These are phyloP conservation scores for Trichacis sp. DNA, from an alignment of 2,888 invertebrate species.

Conservation along the genomic window DNA sequence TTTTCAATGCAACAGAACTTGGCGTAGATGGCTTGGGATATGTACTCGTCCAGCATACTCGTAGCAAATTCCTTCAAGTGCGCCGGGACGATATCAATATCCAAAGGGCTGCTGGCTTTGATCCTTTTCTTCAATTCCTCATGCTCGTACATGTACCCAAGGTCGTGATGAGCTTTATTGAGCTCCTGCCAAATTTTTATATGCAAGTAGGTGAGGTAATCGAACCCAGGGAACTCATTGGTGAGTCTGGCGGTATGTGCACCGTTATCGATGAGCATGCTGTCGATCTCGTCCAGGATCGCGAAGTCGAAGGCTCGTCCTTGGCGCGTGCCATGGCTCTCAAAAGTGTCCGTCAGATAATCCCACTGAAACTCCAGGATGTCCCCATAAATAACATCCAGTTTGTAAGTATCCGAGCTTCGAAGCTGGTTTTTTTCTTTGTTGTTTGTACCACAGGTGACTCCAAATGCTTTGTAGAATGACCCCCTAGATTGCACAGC, in stretches of 20 bases:
- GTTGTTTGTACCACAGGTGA: neutral
- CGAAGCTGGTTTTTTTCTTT: too few species aligned
- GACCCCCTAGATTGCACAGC: neutral
- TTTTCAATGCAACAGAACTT: neutral
- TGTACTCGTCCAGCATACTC: neutral
- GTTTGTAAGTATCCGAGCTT: too few species aligned
- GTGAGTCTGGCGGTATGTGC: constrained; percentile 64
- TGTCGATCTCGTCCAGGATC: constrained; percentile 68
- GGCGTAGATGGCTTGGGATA: neutral
- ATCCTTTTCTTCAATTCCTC: neutral
- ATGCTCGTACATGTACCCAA: too few species aligned
- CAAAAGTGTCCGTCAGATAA: constrained; percentile 57
- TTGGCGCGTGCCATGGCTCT: constrained; percentile 54
- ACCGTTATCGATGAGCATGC: constrained; percentile 66
- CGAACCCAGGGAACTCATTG: constrained; percentile 59
- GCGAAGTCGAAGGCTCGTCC: constrained; percentile 51
- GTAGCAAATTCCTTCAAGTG: neutral
- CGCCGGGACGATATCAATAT: neutral
- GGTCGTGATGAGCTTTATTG: constrained; percentile 6
- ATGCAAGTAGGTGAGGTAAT: constrained; percentile 51
- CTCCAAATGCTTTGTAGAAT: neutral
- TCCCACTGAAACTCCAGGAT: constrained; percentile 59
- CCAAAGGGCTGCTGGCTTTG: neutral
- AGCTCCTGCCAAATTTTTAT: constrained; percentile 39
- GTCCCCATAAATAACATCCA: constrained; percentile 60